These are phyloP conservation scores for Callithrix jacchus DNA, from an alignment of 2,113 vertebrate genomes.

Conservation along the genomic window DNA sequence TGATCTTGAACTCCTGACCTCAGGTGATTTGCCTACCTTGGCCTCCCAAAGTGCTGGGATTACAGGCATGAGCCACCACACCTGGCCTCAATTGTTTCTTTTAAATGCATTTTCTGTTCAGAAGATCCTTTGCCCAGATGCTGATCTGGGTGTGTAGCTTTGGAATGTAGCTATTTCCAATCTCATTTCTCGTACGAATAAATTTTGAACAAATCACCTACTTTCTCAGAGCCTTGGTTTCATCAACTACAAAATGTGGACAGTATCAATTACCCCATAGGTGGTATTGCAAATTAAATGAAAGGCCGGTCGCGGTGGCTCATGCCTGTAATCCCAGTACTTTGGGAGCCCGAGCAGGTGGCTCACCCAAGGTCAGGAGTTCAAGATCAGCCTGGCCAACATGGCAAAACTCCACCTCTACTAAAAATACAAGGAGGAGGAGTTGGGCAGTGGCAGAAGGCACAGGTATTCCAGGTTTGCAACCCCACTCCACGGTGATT, in stretches of 20 bases:
- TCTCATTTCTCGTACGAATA: background rate
- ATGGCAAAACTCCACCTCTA: too few relatives aligned
- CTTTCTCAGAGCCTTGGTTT: background rate
- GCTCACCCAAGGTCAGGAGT: too few relatives aligned
- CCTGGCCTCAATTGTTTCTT: background rate
- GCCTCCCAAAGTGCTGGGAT: too few relatives aligned
- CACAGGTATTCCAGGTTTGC: background rate
- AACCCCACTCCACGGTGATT: background rate
- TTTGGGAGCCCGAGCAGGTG: too few relatives aligned
- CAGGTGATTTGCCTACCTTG: too few relatives aligned
- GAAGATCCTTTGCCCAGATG: background rate
- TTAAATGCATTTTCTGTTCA: background rate
- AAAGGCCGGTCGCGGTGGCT: too few relatives aligned
- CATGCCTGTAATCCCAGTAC: too few relatives aligned
- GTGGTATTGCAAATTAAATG: background rate
- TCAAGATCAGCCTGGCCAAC: too few relatives aligned
- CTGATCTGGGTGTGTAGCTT: background rate
- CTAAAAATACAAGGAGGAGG: background rate
- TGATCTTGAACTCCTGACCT: too few relatives aligned
- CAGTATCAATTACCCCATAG: background rate
- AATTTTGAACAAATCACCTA: background rate
- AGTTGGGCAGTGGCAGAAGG: background rate
- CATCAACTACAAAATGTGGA: background rate
- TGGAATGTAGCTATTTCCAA: background rate
- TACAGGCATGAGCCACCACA: too few relatives aligned